These are phyloP conservation scores for Lepilemur ruficaudatus DNA, from an alignment of 2,797 vertebrate species.

Conservation along the genomic window DNA sequence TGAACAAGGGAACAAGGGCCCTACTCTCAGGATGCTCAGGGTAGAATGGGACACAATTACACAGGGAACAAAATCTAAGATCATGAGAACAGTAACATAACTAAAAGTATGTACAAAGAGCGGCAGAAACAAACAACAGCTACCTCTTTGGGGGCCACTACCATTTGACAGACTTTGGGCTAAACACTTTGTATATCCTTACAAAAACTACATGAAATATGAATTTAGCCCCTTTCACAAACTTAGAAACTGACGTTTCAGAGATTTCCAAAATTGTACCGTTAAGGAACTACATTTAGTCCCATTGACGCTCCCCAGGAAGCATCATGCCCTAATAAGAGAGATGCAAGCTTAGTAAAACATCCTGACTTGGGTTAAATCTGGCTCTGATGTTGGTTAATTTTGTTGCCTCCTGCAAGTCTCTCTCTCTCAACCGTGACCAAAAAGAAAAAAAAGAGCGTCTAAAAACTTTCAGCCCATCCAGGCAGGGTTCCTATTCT, in stretches of 20 bases:
- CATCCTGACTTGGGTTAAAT: background rate
- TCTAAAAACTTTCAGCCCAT: background rate
- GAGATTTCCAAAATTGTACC: background rate
- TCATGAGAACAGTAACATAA: background rate
- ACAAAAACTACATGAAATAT: background rate
- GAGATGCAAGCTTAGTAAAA: background rate
- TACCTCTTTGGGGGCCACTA: background rate
- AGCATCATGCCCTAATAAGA: background rate
- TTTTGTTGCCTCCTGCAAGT: background rate
- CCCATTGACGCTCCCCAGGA: background rate
- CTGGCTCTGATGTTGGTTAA: background rate
- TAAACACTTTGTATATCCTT: background rate
- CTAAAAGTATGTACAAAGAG: background rate
- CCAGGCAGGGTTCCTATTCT: background rate
- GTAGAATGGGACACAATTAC: background rate
- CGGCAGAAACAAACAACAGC: background rate
- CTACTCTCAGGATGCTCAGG: background rate
- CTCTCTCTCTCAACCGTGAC: background rate
- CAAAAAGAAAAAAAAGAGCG: too few species aligned
- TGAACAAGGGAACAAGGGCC: background rate
- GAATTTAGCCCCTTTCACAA: background rate
- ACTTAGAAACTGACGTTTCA: background rate
- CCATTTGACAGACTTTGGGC: background rate
- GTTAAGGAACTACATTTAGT: background rate
- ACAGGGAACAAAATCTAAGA: background rate